Base-by-base conservation (phyloP, 2,797 vertebrate genomes). In the Spea hammondii region DNA sequence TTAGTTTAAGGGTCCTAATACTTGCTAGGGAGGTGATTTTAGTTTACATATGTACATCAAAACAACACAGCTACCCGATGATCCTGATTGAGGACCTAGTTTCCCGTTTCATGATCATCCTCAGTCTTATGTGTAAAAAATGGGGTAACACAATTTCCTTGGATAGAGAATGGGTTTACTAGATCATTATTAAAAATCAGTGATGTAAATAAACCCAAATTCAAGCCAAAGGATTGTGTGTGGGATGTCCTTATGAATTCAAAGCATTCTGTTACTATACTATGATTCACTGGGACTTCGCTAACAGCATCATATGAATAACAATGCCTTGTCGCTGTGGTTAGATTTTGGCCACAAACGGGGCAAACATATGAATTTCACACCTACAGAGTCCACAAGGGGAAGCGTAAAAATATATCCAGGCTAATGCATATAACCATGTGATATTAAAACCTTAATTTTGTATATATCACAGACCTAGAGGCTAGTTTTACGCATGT, bases 301-400 rank as follows among this genome's bases (percentile, higher is more conserved):
- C 72, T 74, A 72, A 62, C 45, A 76, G 68, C 73, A 65, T 72
- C 62, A 60, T 57, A 72, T 62, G 54, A 81, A 68, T 14, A 80
- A 69, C 50, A 32, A 32, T 66, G 68, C 47, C 51, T 71, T 67
- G n/a, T 57, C 50, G 17, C 45, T 57, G 50, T 65, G 65, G 65
- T 66, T 70, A 65, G 50, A n/a, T 57, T 76, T 76, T 80, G 79
- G 79, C 70, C 62, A 76, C 50, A 54, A 72, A 80, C 76, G 66
- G 45, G 59, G 4, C 69, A 59, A 76, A 49, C 74, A 76, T 76
- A 72, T 76, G 79, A 72, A 72, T 72, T 9, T 67, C 64, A 67
- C 79, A 80, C 74, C 79, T 80, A 80, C 73, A 32, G 32, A 47
- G 10, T 49, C 51, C 45, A 71, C 54, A 59, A 48, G 50, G 46